Conservation (phyloP, 2,113 vertebrate species). For the Pterocles orientalis region DNA sequence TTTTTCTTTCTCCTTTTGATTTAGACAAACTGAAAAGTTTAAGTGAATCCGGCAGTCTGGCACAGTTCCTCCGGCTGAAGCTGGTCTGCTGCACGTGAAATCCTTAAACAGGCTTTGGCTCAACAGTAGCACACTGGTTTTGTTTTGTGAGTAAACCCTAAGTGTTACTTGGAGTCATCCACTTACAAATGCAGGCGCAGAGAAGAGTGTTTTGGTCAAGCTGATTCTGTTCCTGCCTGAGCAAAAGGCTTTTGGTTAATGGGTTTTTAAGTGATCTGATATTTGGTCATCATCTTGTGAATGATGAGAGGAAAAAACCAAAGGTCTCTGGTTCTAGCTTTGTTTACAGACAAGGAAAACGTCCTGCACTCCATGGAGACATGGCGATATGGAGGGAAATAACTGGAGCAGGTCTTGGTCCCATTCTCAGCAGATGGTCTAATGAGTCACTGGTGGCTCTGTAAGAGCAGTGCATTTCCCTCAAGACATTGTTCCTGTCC, state of each 20-base stretch:
- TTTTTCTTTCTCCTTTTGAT: neutral
- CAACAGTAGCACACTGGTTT: constrained; percentile 24
- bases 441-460: neutral
- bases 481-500: neutral
- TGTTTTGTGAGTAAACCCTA: constrained; percentile 52
- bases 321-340: neutral
- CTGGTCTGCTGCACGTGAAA: neutral
- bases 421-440: neutral
- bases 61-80: neutral
- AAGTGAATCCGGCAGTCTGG: neutral
- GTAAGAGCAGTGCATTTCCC: neutral
- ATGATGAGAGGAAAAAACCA: neutral
- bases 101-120: constrained; percentile 22
- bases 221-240: neutral
- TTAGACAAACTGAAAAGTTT: constrained; percentile 30
- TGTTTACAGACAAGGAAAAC: neutral
- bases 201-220: neutral
- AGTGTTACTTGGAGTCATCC: constrained; percentile 42
- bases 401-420: neutral
- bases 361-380: neutral
- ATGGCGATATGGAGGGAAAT: rapidly evolving
- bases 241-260: constrained; percentile 23
- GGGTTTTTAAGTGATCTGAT: constrained; percentile 16
- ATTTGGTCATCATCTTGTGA: neutral
- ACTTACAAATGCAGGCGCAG: neutral